Conservation (phyloP, 2,797 vertebrate species). For the Phoeniculus purpureus region DNA sequence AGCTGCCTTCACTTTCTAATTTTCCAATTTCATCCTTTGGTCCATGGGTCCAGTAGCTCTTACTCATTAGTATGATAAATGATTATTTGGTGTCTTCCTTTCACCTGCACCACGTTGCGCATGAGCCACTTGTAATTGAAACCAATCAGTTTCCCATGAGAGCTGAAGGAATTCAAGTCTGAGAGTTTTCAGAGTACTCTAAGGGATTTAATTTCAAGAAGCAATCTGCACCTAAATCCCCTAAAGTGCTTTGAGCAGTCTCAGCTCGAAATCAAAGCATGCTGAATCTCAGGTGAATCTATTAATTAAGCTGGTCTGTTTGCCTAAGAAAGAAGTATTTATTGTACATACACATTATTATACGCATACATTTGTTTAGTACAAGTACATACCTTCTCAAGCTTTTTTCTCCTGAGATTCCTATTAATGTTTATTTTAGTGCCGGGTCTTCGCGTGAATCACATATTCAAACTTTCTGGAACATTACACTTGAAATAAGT, state of each 20-base stretch:
- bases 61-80: background rate
- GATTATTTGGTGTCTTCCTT: background rate
- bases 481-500: background rate
- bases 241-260: background rate
- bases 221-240: conserved; percentile 21
- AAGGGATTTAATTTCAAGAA: conserved; percentile 52
- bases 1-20: background rate
- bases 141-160: background rate
- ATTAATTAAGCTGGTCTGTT: conserved; percentile 19
- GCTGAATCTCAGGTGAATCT: conserved; percentile 17
- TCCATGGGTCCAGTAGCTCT: background rate
- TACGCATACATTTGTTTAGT: background rate
- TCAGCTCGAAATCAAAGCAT: background rate
- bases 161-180: background rate
- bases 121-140: background rate
- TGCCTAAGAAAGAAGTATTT: background rate
- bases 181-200: conserved; percentile 13
- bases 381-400: conserved; percentile 2
- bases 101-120: background rate
- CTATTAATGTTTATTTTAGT: background rate
- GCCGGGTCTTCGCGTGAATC: background rate
- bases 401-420: background rate
- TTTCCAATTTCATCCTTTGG: background rate
- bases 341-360: no score
- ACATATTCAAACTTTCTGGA: background rate